Evolutionary conservation across 2,113 vertebrate species (phyloP), one percentile per base, ranked within the genome.

Genomic region (Chroicocephalus ridibundus): DNA sequence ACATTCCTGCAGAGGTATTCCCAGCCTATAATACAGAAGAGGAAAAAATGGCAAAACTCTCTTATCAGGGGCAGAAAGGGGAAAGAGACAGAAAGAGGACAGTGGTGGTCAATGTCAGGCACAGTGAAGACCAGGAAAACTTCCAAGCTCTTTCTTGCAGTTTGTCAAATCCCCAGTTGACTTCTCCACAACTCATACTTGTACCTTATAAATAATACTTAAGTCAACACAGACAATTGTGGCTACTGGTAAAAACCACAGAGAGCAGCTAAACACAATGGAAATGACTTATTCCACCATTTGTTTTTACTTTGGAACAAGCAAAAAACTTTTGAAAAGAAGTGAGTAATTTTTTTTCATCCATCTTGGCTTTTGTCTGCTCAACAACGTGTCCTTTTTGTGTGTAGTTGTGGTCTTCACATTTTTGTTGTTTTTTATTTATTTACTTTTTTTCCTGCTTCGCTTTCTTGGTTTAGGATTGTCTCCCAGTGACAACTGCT

Each of bases 201-300:
- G 49, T 88, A 87, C 81, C 87, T 96, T 96, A 68, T 93, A 94
- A 97, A 96, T 95, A 95, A 91, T 71, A 72, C 57, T 94, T 88
- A 92, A 96, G 61, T 95, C 77, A 96, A 97, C 3, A 34, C 70
- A 96, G 95, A 96, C 93, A 92, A 75, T 88, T 91, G 75, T 95
- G 96, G 91, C 96, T 97, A 95, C 94, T 95, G 74, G 86, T 93
- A 70, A 61, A 97, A 96, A 87, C 89, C 96, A 97, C 93, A 92
- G 49, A 92, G 79, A 91, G 70, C 49, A 81, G 57, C 85, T 89
- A 51, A 93, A 94, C 82, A 96, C 96, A 93, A 95, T 94, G 89
- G 91, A 90, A 96, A 94, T 95, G 0, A 91, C 90, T 93, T 91
- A 82, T 88, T 94, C 89, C 54, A 86, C 58, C 82, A 70, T 80